A percentile compares a stretch with the other conserved stretches of the same genome.
Evolutionary conservation across 2,797 vertebrate species (phyloP).

Genomic region (Pangasius larnaudii): DNA sequence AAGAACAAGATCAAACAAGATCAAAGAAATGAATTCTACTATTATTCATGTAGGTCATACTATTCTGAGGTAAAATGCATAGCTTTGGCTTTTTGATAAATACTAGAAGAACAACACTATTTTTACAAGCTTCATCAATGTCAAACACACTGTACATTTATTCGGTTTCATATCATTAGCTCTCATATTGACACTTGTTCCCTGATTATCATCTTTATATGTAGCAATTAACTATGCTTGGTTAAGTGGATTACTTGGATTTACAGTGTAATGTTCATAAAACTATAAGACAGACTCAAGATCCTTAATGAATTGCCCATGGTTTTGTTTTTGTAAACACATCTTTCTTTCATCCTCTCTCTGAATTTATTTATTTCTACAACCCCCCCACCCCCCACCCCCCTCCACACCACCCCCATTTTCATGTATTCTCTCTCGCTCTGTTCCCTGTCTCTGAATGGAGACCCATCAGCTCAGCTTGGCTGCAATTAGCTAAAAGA

Average conservation of each 20-base stretch:
- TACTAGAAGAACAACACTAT: background rate
- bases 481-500: constrained; percentile 48
- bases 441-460: constrained; percentile 20
- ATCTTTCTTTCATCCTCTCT: constrained; percentile 15
- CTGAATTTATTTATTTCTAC: background rate
- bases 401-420: background rate
- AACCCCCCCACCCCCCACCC: background rate
- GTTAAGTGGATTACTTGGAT: constrained; percentile 13
- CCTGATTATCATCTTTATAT: constrained; percentile 24
- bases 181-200: constrained; percentile 22
- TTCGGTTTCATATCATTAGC: constrained; percentile 17
- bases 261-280: constrained; percentile 1
- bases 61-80: background rate
- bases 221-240: constrained; percentile 5
- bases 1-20: too few species aligned
- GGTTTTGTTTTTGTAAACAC: constrained; percentile 25
- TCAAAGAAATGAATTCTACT: too few species aligned
- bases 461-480: constrained; percentile 41
- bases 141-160: constrained; percentile 4
- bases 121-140: background rate
- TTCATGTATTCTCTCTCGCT: background rate
- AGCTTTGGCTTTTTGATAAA: background rate
- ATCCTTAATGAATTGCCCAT: constrained; percentile 1
- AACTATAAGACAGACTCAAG: constrained; percentile 27
- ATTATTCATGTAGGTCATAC: background rate